Base-by-base conservation (phyloP, 2,888 invertebrate species). In the Poecilus cupreus region DNA sequence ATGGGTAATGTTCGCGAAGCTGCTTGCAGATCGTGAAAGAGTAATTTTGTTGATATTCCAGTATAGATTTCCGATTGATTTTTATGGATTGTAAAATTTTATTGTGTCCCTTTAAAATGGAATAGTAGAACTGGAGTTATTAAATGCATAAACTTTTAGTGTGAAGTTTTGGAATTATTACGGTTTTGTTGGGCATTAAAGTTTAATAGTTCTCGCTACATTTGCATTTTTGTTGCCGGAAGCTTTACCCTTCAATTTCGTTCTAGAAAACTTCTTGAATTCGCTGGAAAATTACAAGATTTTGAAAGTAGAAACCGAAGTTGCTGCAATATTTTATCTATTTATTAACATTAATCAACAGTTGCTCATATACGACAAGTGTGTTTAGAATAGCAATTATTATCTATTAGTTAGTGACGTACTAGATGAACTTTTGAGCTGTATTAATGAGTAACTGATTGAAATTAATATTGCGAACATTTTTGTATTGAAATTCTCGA, bases 1-100 rank as follows among this genome's bases (percentile, higher is more conserved):
- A 26, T 60, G 13, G 11, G 26, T 60, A 26, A 60, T 26, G 24
- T 26, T 60, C 3, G 16, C 3, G 26, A 22, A n/a, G 60, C n/a
- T 22, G 13, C 13, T 26, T 39, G 20, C 37, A 68, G 20, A 68
- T 43, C 68, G 68, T 11, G 43, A 68, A 8, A 37, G 18, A 39
- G 68, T 68, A 68, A 68, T 68, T 68, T 68, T 68, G 68, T 68
- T 64, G 64, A 64, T 68, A 68, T 18, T 37, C 68, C 39, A 11
- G 37, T 37, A 68, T 68, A 37, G 68, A 68, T 68, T 68, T 68
- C 18, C 37, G 39, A 68, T 68, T 68, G 68, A 68, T 68, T 68
- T 68, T 68, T 68, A 68, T 39, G 43, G 68, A 13, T 11, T 32
- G 16, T 68, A 68, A 68, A 37, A 37, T 68, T 68, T 68, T 68